Percentiles rank a stretch among this genome's conserved stretches.
Evolutionary conservation across 2,888 invertebrate species (phyloP).

Genomic region (Octodonta nipae): DNA sequence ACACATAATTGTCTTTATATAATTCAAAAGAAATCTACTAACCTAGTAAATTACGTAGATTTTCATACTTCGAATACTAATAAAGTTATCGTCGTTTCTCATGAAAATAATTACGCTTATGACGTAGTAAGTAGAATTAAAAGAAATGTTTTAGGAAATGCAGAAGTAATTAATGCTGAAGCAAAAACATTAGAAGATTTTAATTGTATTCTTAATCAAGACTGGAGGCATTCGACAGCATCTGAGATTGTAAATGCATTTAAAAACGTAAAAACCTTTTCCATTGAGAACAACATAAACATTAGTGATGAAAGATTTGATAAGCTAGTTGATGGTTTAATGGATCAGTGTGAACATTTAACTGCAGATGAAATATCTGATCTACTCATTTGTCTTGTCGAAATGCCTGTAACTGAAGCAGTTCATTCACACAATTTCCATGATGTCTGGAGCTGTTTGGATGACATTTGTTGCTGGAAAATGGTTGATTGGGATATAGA

Average conservation of each 20-base stretch:
- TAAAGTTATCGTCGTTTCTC: too few relatives aligned
- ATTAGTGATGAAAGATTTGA: constrained; percentile 29
- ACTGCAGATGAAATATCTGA: constrained; percentile 44
- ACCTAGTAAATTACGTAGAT: too few relatives aligned
- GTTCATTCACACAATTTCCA: constrained; percentile 45
- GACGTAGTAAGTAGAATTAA: too few relatives aligned
- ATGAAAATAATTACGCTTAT: too few relatives aligned
- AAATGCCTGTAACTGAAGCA: constrained; percentile 41
- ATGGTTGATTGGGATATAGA: constrained; percentile 40
- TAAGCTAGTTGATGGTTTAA: constrained; percentile 31
- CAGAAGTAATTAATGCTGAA: too few relatives aligned
- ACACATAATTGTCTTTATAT: too few relatives aligned
- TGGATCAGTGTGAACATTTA: constrained; percentile 41
- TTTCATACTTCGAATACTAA: too few relatives aligned
- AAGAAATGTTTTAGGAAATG: too few relatives aligned
- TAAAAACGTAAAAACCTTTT: constrained; percentile 21
- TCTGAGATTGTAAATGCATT: constrained; percentile 28
- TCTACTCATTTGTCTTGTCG: constrained; percentile 39
- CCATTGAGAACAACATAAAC: constrained; percentile 22
- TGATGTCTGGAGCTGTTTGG: constrained; percentile 54
- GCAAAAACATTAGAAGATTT: too few relatives aligned
- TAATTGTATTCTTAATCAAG: constrained; percentile 12
- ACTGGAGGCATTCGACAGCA: constrained; percentile 23
- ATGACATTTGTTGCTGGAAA: constrained; percentile 45
- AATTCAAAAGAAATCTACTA: too few relatives aligned